Base-by-base conservation (phyloP, 1,140 invertebrate genomes). In the Orius laevigatus region DNA sequence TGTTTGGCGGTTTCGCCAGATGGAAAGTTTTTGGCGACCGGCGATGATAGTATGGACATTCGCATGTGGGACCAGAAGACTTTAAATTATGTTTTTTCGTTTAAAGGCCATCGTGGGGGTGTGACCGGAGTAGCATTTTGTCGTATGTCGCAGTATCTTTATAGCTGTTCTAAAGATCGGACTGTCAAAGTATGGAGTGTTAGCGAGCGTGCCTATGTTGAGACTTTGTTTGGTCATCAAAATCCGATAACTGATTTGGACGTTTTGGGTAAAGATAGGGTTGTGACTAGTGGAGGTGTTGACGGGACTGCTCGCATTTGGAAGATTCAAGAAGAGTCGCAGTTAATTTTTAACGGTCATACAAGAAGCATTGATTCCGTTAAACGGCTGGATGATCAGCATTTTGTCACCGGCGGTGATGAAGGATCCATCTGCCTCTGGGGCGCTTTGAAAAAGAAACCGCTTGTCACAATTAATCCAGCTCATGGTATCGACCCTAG, bases 321-420 rank as follows among this genome's bases (percentile, higher is more conserved):
- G 91, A 96, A 97, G 65, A 84, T 98, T 50, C 75, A 82, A 0
- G 92, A 97, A 69, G 93, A 97, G 62, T 94, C 91, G 39, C 93
- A 97, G 60, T 68, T 97, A 5, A 82, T 96, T 52, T 97, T 86
- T 63, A 87, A 92, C 61, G 84, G 80, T 1, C 76, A 80, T 54
- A 63, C 66, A 48, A 80, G 80, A 35, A 87, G 79, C 53, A 79
- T 95, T 42, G 93, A 97, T 65, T 74, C 70, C 58, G 84, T 96
- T 0, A 83, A 80, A 61, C 67, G 94, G 20, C 77, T 97, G 16
- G 91, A 94, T 65, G 89, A 95, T 60, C 79, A 89, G 52, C 77
- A 86, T 64, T 97, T 97, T 68, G 66, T 96, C 0, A 86, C 88
- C 5, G 83, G 85, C 41, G 81, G 82, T 50, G 84, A 91, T 62